Base-by-base conservation (phyloP, 1,140 invertebrate species). In the Marisa cornuarietis region DNA sequence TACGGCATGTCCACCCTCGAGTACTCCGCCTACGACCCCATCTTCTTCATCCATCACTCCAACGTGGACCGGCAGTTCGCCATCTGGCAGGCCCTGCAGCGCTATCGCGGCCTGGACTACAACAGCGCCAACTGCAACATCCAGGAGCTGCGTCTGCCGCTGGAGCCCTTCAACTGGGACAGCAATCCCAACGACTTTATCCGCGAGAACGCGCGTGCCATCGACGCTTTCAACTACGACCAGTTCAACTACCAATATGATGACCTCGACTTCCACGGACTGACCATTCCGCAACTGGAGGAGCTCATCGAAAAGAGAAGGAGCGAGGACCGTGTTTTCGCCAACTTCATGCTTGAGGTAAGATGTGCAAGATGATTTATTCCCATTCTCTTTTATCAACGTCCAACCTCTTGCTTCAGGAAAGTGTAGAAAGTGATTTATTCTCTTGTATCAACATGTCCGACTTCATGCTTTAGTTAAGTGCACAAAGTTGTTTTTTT, bases 11-110 rank as follows among this genome's bases (percentile, higher is more conserved):
- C 79, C 61, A 79, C 78, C 73, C 66, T 80, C 5, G 79, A 80
- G 65, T 80, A 52, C 74, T 69, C 82, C 5, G 76, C 79, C 73
- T 83, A 79, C 73, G 82, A 83, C 58, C 82, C 82, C 16, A 62
- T 82, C 76, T 54, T 61, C 78, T 52, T 69, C 42, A 16, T 58
- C 49, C 63, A 63, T 42, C 66, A 81, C 79, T 51, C 79, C 58
- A 82, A 82, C 52, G 49, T 81, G 14, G 82, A 83, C 79, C 54
- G 82, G 75, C 62, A 76, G 52, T 79, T 74, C 75, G 71, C 79
- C 61, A 83, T 72, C 76, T 81, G 80, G 80, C 80, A 81, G 62
- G 75, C 79, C 20, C 58, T 83, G 9, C 79, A 80, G 24, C 49
- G 80, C 22, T 73, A 75, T 71, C 31, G 82, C 69, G 82, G 82